Evolutionary conservation across 2,113 vertebrate genomes (phyloP), one percentile per base, ranked within the genome.

Genomic region (Alethe castanea): DNA sequence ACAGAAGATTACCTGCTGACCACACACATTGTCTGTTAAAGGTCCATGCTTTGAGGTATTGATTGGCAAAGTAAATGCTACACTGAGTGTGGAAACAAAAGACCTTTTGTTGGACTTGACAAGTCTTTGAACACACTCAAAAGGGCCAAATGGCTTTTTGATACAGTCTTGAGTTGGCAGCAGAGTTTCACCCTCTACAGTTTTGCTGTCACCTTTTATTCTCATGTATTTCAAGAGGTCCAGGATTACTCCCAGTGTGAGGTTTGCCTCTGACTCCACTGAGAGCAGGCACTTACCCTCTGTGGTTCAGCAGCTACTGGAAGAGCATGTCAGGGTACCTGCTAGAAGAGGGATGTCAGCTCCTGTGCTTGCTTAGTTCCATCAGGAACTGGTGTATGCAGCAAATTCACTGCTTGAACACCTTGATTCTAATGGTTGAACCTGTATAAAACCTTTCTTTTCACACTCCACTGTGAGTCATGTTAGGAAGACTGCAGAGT

Each of bases 41-140:
- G 85, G 97, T 98, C 98, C 97, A 97, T 98, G 81, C 54, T 92
- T 97, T 99, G 97, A 99, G 98, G 98, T 98, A 98, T 98, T 98
- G 97, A 98, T 98, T 97, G 92, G 97, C 96, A 97, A 98, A 98
- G 94, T 91, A 98, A 93, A 94, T 94, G 93, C 92, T 94, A 96
- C 97, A 97, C 85, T 85, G 93, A 95, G 94, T 53, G 90, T 97
- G 89, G 91, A 96, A 95, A 89, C 10, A 72, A 81, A 67, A 81
- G 18, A 67, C 26, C 10, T 93, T 85, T 53, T 81, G 36, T 87
- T 93, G 88, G 79, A 50, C 76, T 65, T 45, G 24, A 79, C 76
- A 96, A 88, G 71, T 81, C 70, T 91, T 76, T 89, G 88, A 91
- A 81, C 48, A 23, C 28, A 52, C 29, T 50, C 5, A 52, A 74